phyloP scores from a whole-genome alignment of 2,888 invertebrate genomes.

The Lasioglossum villosulum region DNA sequence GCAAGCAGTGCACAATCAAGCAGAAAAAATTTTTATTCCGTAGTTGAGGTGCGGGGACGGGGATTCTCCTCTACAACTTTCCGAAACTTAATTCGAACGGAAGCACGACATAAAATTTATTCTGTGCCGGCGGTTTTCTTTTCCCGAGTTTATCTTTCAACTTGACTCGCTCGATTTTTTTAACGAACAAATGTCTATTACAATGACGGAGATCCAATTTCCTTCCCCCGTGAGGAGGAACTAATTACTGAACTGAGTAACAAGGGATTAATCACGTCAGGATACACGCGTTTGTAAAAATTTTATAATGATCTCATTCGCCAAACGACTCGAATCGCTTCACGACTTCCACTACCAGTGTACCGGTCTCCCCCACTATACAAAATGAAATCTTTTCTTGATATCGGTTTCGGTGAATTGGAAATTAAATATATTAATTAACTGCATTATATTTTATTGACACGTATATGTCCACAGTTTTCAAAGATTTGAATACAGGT shows the following conservation, averaged over 20 bases:
- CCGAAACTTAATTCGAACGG: conserved; percentile 51
- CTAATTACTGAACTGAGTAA: conserved; percentile 32
- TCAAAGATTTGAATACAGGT: neutral
- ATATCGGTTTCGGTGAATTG: too few species aligned
- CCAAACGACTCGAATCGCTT: neutral
- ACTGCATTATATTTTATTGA: neutral
- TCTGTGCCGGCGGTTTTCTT: conserved; percentile 40
- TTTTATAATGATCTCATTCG: neutral
- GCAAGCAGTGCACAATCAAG: neutral
- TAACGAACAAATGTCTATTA: conserved; percentile 32
- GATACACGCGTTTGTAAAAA: neutral
- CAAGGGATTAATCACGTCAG: neutral
- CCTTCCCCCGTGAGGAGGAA: conserved; percentile 28
- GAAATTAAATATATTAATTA: too few species aligned
- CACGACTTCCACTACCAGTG: too few species aligned
- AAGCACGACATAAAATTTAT: conserved; percentile 52
- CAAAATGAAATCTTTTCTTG: too few species aligned
- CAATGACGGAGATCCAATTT: conserved; percentile 34
- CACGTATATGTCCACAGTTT: neutral
- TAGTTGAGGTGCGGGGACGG: neutral
- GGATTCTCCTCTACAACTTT: conserved; percentile 42
- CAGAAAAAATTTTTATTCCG: conserved; percentile 5
- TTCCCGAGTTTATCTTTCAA: conserved; percentile 39
- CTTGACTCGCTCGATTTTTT: conserved; percentile 35
- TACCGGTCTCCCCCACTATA: too few species aligned